These are phyloP conservation scores for Drosophila sordidapex DNA, from an alignment of 2,888 invertebrate genomes.

Conservation along the genomic window DNA sequence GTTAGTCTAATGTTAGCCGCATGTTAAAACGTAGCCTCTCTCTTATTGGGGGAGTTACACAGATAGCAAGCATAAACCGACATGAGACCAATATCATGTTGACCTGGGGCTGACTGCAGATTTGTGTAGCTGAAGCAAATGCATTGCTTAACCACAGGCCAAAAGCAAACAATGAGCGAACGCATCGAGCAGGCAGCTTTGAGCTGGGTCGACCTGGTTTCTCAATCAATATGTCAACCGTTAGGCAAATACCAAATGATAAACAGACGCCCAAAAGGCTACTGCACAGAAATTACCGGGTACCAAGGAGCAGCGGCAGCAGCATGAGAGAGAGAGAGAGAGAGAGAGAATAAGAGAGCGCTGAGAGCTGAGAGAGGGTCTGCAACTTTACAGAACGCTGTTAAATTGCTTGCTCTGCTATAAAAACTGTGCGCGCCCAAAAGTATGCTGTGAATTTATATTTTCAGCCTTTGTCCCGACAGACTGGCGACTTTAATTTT, in stretches of 20 bases:
- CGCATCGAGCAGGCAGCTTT: constrained; percentile 8
- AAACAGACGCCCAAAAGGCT: constrained; percentile 40
- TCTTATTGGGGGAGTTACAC: neutral
- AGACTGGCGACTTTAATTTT: constrained; percentile 64
- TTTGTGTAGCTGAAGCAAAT: constrained; percentile 23
- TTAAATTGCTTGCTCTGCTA: constrained; percentile 44
- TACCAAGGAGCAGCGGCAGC: constrained; percentile 34
- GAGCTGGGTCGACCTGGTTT: constrained; percentile 50
- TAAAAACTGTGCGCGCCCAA: constrained; percentile 54
- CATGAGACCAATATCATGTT: neutral
- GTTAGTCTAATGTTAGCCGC: neutral
- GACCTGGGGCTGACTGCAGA: constrained; percentile 2
- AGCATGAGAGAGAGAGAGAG: constrained; percentile 2
- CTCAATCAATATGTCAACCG: constrained; percentile 57
- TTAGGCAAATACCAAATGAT: constrained; percentile 47
- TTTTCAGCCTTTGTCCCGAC: constrained; percentile 38
- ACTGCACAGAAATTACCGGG: constrained; percentile 60
- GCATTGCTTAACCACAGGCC: constrained; percentile 24
- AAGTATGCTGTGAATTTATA: constrained; percentile 32
- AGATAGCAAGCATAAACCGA: neutral
- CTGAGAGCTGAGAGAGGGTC: neutral
- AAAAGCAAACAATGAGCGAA: constrained; percentile 14
- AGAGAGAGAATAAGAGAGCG: neutral
- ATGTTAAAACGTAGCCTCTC: neutral
- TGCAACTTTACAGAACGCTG: constrained; percentile 30